Conservation (phyloP, 2,797 vertebrate species). For the Rhynchonycteris naso region DNA sequence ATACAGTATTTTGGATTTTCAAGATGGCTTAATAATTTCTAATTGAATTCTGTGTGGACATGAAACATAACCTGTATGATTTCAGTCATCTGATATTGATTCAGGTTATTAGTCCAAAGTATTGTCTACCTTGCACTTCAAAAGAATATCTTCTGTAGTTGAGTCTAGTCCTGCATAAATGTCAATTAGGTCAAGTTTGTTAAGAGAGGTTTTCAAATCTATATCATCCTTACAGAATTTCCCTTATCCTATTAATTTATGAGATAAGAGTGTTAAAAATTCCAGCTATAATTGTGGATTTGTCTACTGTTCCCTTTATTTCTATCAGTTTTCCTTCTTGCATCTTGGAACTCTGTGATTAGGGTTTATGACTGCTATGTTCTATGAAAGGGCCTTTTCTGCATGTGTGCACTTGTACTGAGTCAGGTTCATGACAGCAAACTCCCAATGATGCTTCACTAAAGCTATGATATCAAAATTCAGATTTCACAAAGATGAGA, state of each 20-base stretch:
- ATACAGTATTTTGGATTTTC: neutral
- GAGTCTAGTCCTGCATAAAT: neutral
- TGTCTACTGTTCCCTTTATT: neutral
- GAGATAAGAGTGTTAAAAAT: neutral
- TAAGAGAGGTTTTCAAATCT: neutral
- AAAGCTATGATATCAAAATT: neutral
- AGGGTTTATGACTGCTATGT: too few relatives aligned
- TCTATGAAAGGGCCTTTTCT: neutral
- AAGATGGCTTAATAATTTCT: neutral
- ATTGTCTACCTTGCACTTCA: neutral
- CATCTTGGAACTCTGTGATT: too few relatives aligned
- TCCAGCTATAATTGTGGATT: neutral
- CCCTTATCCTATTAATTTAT: neutral
- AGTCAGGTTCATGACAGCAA: neutral
- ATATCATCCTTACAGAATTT: neutral
- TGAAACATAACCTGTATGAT: neutral
- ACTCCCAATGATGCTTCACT: neutral
- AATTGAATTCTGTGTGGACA: neutral
- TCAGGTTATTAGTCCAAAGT: neutral
- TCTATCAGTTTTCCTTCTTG: neutral
- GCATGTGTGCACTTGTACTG: fast-evolving
- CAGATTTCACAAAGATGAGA: neutral
- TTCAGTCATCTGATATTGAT: neutral
- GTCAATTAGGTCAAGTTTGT: neutral
- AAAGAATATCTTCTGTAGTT: neutral